These are phyloP conservation scores for Myotis myotis DNA, from an alignment of 2,797 vertebrate species.

Conservation along the genomic window DNA sequence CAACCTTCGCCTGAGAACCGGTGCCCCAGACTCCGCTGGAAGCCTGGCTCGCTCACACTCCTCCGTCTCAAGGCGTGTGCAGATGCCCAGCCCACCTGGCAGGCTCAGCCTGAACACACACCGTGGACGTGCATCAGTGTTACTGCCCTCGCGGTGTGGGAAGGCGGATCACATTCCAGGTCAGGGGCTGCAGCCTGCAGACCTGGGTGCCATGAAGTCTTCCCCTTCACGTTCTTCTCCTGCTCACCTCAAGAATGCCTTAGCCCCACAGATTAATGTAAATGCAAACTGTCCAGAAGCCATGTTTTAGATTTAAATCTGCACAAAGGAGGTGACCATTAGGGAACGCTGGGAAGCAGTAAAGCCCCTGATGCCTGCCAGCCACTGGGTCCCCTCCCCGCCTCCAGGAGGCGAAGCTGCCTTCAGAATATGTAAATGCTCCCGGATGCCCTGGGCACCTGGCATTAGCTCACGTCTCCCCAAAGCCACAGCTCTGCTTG, in stretches of 20 bases:
- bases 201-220: neutral
- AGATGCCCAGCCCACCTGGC: accelerated
- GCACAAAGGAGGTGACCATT: neutral
- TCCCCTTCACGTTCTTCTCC: neutral
- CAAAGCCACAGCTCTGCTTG: neutral
- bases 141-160: no score
- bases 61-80: neutral
- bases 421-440: neutral
- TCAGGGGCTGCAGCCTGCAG: neutral
- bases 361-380: neutral
- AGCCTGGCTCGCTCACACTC: neutral
- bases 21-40: neutral
- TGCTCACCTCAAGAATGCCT: neutral
- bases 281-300: neutral
- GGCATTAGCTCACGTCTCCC: neutral
- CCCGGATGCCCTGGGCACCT: neutral
- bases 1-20: neutral
- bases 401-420: neutral
- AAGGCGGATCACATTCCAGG: neutral
- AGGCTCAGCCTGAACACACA: neutral
- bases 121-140: neutral
- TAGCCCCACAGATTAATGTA: neutral
- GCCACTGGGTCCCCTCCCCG: neutral
- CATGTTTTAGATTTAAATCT: neutral
- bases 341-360: neutral